Conservation (phyloP, 2,888 invertebrate species). For the Masnerella sp. region DNA sequence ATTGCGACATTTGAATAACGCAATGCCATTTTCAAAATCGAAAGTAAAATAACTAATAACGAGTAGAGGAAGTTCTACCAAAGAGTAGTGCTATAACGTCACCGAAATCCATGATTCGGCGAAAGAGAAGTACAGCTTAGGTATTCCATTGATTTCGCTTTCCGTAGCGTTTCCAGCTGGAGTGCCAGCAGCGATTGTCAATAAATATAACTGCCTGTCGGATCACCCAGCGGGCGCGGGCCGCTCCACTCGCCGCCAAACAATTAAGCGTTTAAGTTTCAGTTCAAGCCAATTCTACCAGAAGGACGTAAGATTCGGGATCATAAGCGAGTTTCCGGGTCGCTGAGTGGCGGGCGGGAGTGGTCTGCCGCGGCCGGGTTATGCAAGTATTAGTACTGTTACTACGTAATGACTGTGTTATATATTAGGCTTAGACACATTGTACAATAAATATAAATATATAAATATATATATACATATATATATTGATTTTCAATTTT, state of each 20-base stretch:
- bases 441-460: constrained; percentile 52
- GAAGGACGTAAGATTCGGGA: constrained; percentile 11
- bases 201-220: constrained; percentile 52
- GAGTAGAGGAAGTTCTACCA: too few species aligned
- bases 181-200: constrained; percentile 42
- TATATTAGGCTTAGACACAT: constrained; percentile 48
- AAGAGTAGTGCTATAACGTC: too few species aligned
- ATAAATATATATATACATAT: constrained; percentile 15
- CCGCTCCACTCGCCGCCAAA: not conserved
- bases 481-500: constrained; percentile 28
- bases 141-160: too few species aligned
- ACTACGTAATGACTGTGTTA: constrained; percentile 55
- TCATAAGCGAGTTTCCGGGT: constrained; percentile 5
- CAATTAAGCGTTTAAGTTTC: constrained; percentile 8
- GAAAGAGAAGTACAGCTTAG: too few species aligned
- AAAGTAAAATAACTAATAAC: too few species aligned
- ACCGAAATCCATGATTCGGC: too few species aligned
- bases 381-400: constrained; percentile 52
- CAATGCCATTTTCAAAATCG: too few species aligned
- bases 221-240: constrained; percentile 13
- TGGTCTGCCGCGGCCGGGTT: constrained; percentile 11
- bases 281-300: not conserved
- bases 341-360: not conserved
- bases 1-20: too few species aligned
- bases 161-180: constrained; percentile 7